Percentiles rank a stretch among this genome's conserved stretches.
Conservation (phyloP, 1,140 invertebrate species). For the Tetragonula clypearis region DNA sequence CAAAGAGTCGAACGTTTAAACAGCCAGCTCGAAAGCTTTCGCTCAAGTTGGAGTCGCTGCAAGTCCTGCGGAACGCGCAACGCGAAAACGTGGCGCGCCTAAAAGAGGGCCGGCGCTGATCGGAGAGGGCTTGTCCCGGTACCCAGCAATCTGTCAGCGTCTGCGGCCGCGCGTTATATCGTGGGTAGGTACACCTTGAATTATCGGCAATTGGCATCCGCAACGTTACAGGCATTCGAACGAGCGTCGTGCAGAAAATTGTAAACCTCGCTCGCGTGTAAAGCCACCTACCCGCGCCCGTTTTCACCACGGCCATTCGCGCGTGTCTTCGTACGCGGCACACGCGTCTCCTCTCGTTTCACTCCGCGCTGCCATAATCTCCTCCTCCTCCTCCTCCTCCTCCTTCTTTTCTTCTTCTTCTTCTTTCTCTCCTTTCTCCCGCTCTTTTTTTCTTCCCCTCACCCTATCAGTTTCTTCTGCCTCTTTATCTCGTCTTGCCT, state of each 20-base stretch:
- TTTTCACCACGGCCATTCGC: constrained; percentile 52
- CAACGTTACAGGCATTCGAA: constrained; percentile 70
- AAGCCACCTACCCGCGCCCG: constrained; percentile 42
- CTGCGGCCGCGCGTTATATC: constrained; percentile 62
- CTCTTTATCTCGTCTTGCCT: neutral
- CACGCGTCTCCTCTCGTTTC: constrained; percentile 31
- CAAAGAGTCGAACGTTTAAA: too few relatives aligned
- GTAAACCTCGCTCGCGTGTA: constrained; percentile 57
- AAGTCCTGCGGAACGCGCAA: neutral
- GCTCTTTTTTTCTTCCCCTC: neutral
- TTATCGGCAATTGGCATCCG: constrained; percentile 74
- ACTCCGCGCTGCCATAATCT: neutral
- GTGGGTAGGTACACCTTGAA: constrained; percentile 69
- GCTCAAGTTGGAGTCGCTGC: neutral
- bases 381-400: too few relatives aligned
- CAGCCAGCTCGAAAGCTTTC: neutral
- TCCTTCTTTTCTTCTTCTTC: neutral
- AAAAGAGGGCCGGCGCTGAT: constrained; percentile 17
- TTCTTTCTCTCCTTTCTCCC: neutral
- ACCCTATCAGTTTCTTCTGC: constrained; percentile 1
- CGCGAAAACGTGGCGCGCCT: constrained; percentile 8
- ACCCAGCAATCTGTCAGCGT: constrained; percentile 61
- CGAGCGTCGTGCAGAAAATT: constrained; percentile 70
- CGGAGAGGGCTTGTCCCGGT: constrained; percentile 39
- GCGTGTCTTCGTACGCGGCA: constrained; percentile 32